These are phyloP conservation scores for Pteropus rufus DNA, from an alignment of 2,797 vertebrate species.

Conservation along the genomic window DNA sequence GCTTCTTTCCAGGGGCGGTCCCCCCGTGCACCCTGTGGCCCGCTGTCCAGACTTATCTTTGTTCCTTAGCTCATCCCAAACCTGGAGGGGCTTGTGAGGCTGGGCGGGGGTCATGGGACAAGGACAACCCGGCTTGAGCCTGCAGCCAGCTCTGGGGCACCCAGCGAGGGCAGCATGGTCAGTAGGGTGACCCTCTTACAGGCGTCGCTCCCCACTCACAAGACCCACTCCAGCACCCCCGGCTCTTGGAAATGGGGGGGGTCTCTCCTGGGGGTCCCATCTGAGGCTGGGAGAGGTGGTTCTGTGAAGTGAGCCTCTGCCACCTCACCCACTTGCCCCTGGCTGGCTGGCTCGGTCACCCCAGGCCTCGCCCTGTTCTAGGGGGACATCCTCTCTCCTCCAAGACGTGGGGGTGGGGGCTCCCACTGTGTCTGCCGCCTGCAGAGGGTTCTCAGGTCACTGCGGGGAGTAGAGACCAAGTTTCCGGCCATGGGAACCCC, in stretches of 20 bases:
- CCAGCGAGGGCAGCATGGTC: rapidly evolving
- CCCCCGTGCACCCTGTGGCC: rapidly evolving
- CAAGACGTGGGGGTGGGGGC: not conserved
- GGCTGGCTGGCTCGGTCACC: not conserved
- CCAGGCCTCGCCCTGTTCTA: too few relatives aligned
- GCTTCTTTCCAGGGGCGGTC: not conserved
- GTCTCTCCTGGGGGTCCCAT: not conserved
- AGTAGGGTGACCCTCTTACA: rapidly evolving
- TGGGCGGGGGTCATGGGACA: rapidly evolving
- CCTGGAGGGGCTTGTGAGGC: not conserved
- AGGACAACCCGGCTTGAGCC: not conserved
- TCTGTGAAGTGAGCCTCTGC: not conserved
- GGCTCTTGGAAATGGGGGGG: not conserved
- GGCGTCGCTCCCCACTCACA: not conserved
- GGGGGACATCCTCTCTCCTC: not conserved
- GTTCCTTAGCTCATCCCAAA: not conserved
- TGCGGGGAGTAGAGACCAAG: rapidly evolving
- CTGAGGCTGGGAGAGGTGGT: not conserved
- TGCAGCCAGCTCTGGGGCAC: not conserved
- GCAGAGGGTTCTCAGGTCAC: too few relatives aligned
- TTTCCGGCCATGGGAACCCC: not conserved
- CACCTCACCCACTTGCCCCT: not conserved
- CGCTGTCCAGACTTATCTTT: not conserved
- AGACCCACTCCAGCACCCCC: too few relatives aligned
- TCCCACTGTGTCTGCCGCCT: not conserved